Conservation (phyloP, 1,140 invertebrate species). For the Drosophila nasuta region DNA sequence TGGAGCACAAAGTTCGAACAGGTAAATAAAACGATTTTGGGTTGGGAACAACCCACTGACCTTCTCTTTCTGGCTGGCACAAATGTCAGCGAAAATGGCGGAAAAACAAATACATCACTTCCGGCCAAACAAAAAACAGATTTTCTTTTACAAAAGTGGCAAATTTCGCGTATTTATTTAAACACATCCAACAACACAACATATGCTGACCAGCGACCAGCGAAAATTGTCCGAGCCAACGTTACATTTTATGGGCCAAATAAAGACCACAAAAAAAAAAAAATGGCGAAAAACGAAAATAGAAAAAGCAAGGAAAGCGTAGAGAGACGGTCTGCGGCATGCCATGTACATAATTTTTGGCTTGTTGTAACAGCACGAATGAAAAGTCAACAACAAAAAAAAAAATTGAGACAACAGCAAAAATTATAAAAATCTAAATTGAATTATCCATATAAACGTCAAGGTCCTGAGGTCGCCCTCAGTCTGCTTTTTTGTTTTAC, state of each 20-base stretch:
- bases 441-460: conserved; percentile 81
- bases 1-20: conserved; percentile 72
- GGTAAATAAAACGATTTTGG: conserved; percentile 68
- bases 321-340: conserved; percentile 38
- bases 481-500: conserved; percentile 25
- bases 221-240: conserved; percentile 57
- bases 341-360: conserved; percentile 72
- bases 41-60: conserved; percentile 77
- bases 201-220: conserved; percentile 66
- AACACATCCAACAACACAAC: conserved; percentile 72
- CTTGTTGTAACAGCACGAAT: conserved; percentile 43
- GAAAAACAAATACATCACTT: conserved; percentile 80
- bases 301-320: conserved; percentile 5
- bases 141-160: conserved; percentile 70
- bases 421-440: conserved; percentile 78
- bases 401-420: conserved; percentile 22
- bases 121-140: conserved; percentile 47
- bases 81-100: conserved; percentile 79
- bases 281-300: not conserved
- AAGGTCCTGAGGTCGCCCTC: conserved; percentile 54
- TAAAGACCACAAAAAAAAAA: conserved; percentile 55
- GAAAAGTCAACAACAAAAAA: conserved; percentile 20
- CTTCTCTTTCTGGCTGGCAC: conserved; percentile 71
- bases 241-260: conserved; percentile 78
- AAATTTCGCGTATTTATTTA: conserved; percentile 82